Evolutionary conservation across 2,797 vertebrate genomes (phyloP).

Genomic region (Myiotriccus ornatus): DNA sequence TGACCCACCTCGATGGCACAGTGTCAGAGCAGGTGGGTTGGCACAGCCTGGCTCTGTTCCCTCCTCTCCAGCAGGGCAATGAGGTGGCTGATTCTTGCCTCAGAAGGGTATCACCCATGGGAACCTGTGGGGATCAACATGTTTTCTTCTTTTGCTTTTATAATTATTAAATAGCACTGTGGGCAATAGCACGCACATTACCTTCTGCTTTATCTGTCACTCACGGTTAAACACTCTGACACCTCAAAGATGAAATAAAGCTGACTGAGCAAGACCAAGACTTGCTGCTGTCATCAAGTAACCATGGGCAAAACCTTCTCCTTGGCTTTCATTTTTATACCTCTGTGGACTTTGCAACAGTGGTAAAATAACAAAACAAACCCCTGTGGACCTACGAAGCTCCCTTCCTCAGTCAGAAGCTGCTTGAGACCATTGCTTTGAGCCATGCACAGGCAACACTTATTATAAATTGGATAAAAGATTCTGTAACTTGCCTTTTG

Average conservation of each 20-base stretch:
- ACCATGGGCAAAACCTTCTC: not conserved
- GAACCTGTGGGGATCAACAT: not conserved
- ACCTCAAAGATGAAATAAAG: not conserved
- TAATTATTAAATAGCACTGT: not conserved
- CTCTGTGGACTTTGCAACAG: not conserved
- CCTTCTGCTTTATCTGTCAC: not conserved
- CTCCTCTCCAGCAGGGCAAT: not conserved
- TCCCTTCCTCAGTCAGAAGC: not conserved
- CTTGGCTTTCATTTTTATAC: conserved; percentile 1
- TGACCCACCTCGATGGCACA: accelerated
- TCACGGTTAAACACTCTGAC: not conserved
- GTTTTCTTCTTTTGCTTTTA: not conserved
- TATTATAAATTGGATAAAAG: conserved; percentile 13
- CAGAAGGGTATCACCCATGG: not conserved
- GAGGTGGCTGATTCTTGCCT: not conserved
- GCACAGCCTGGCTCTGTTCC: not conserved
- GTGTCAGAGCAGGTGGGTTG: not conserved
- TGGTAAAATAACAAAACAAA: not conserved
- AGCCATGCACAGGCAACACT: not conserved
- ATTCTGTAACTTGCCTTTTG: conserved; percentile 3
- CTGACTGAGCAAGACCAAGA: not conserved
- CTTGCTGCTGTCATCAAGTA: not conserved
- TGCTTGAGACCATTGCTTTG: not conserved
- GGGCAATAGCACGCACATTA: not conserved
- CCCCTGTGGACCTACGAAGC: not conserved